Conservation (phyloP, 2,888 invertebrate species). For the Epiblema foenella region DNA sequence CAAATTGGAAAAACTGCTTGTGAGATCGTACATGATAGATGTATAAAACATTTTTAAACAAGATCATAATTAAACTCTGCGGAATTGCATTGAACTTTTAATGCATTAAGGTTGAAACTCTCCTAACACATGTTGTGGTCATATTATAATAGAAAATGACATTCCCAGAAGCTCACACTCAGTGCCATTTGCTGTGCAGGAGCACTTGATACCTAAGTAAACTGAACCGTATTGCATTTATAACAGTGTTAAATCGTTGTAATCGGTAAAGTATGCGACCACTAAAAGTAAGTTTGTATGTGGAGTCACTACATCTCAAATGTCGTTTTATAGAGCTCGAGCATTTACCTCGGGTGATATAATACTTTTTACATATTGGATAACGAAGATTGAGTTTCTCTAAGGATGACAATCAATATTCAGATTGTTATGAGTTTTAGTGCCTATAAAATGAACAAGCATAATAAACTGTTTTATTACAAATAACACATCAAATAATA, state of each 20-base stretch:
- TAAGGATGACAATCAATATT: conserved; percentile 40
- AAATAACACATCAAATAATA: neutral
- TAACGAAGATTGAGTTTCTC: conserved; percentile 45
- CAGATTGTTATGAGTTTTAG: conserved; percentile 35
- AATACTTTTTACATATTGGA: conserved; percentile 43
- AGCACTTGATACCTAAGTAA: conserved; percentile 21
- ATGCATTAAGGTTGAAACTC: conserved; percentile 14
- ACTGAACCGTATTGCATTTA: conserved; percentile 42
- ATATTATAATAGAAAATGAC: conserved; percentile 47
- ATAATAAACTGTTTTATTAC: neutral
- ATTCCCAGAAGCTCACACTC: conserved; percentile 47
- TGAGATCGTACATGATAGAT: conserved; percentile 10
- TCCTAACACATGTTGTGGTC: conserved; percentile 38
- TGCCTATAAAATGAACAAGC: neutral
- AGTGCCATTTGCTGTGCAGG: conserved; percentile 17
- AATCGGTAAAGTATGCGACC: conserved; percentile 25
- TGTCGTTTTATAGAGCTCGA: conserved; percentile 51
- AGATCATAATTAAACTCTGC: conserved; percentile 15
- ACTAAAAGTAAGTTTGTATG: conserved; percentile 37
- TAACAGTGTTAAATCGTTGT: conserved; percentile 42
- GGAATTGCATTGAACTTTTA: conserved; percentile 15
- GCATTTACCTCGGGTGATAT: conserved; percentile 48
- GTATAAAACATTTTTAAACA: conserved; percentile 18
- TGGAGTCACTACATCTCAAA: conserved; percentile 47
- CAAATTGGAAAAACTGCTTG: conserved; percentile 26